A percentile compares a stretch with the other conserved stretches of the same genome.
Conservation (phyloP, 1,140 invertebrate genomes). For the Ceratosolen fusciceps region DNA sequence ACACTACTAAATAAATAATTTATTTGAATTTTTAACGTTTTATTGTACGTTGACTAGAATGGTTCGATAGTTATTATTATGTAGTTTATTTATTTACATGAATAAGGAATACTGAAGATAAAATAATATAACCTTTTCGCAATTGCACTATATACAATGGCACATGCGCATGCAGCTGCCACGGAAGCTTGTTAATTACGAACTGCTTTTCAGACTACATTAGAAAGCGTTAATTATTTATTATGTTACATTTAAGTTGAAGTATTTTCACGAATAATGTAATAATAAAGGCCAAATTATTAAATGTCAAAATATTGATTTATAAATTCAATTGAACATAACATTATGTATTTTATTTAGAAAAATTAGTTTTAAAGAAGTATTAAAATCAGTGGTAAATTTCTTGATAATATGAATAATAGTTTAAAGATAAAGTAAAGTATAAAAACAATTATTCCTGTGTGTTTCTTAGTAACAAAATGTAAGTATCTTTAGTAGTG, state of each 20-base stretch:
- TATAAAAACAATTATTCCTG: too few relatives aligned
- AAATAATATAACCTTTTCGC: constrained; percentile 19
- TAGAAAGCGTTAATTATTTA: background rate
- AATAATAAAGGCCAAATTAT: background rate
- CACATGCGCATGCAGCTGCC: background rate
- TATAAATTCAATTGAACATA: background rate
- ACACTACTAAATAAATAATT: background rate
- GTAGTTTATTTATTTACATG: background rate
- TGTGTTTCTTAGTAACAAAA: too few relatives aligned
- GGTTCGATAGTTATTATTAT: background rate
- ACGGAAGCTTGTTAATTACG: background rate
- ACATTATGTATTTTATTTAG: too few relatives aligned
- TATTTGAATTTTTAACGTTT: background rate
- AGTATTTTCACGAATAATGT: background rate
- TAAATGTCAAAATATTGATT: background rate
- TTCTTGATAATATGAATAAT: too few relatives aligned
- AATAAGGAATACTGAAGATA: background rate
- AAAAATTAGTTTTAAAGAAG: too few relatives aligned
- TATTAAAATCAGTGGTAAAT: too few relatives aligned
- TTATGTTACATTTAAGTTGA: background rate
- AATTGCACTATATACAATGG: background rate
- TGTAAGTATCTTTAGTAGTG: too few relatives aligned
- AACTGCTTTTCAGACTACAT: background rate
- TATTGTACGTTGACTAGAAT: constrained; percentile 12
- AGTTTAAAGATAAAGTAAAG: too few relatives aligned